Evolutionary conservation across 2,113 vertebrate genomes (phyloP).

Genomic region (Ceratotherium simum): DNA sequence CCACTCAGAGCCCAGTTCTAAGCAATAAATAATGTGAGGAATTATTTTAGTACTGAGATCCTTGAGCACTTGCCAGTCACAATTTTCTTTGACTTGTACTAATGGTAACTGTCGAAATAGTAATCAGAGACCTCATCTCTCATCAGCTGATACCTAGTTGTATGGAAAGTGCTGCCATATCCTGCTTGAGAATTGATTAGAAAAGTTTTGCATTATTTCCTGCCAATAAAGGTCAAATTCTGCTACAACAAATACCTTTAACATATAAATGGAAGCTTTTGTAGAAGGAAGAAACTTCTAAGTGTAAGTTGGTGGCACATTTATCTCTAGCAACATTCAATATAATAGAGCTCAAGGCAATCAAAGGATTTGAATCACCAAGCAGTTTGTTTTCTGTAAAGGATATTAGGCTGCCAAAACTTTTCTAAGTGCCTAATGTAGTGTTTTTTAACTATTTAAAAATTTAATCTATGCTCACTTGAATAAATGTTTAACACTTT

Average conservation of each 20-base stretch:
- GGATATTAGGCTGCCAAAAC: background rate
- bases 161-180: slow-evolving; percentile 33
- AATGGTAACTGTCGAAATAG: slow-evolving; percentile 49
- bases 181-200: slow-evolving; percentile 19
- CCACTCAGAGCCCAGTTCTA: slow-evolving; percentile 16
- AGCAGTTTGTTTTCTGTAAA: slow-evolving; percentile 32
- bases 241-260: slow-evolving; percentile 24
- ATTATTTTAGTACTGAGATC: slow-evolving; percentile 52
- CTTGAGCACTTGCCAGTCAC: slow-evolving; percentile 22
- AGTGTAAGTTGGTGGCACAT: background rate
- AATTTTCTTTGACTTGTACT: slow-evolving; percentile 65
- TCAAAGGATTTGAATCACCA: slow-evolving; percentile 14
- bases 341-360: background rate
- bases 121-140: slow-evolving; percentile 52
- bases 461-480: background rate
- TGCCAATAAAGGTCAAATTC: slow-evolving; percentile 63
- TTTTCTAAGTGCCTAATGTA: slow-evolving; percentile 4
- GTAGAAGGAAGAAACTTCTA: slow-evolving; percentile 31
- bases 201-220: slow-evolving; percentile 36
- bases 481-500: slow-evolving; percentile 16
- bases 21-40: slow-evolving; percentile 40
- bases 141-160: slow-evolving; percentile 25
- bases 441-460: slow-evolving; percentile 29
- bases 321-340: slow-evolving; percentile 44
- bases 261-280: slow-evolving; percentile 17